Evolutionary conservation across 2,113 vertebrate species (phyloP), one percentile per base, ranked within the genome.

Genomic region (Neopipo cinnamomea): DNA sequence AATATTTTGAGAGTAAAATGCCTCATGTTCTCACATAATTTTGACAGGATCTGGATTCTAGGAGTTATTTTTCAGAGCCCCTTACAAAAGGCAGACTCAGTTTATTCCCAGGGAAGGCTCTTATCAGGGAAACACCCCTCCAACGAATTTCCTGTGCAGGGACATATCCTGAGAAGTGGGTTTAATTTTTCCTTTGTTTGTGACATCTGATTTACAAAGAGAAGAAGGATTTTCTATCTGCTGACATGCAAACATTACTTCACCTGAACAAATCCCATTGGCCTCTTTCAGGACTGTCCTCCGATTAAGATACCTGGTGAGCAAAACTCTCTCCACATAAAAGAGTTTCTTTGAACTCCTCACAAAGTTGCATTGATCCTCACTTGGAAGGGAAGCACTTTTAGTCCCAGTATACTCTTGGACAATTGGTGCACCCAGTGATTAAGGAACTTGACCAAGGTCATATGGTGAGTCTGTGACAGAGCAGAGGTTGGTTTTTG

Each of bases 61-160:
- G 63, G 63, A 93, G 35, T 62, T 83, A 59, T 62, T 91, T 94
- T 96, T 86, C 79, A 88, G 72, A 89, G 75, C 5, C 15, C 11
- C 22, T 86, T 88, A 93, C 56, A 91, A 91, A 95, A 95, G 84
- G 12, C 93, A 96, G 94, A 74, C 90, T 79, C 53, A 19, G n/a
- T 91, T 96, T 95, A 92, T 96, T 96, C 88, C 92, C 93, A 95
- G 50, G 24, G 85, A 96, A 94, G 87, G 59, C 47, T 88, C 63
- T 95, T 96, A 95, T 88, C 71, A 86, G 79, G 79, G 92, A 77
- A 93, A 89, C 81, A 80, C 80, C 94, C 85, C 83, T 89, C 41
- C 8, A 0, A 52, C 74, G 68, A 89, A 89, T 82, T 95, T 97
- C 91, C 94, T 96, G 89, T 41, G 23, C 71, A 82, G 41, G 25